phyloP scores from a whole-genome alignment of 1,140 invertebrate genomes.

The Nomia melanderi region DNA sequence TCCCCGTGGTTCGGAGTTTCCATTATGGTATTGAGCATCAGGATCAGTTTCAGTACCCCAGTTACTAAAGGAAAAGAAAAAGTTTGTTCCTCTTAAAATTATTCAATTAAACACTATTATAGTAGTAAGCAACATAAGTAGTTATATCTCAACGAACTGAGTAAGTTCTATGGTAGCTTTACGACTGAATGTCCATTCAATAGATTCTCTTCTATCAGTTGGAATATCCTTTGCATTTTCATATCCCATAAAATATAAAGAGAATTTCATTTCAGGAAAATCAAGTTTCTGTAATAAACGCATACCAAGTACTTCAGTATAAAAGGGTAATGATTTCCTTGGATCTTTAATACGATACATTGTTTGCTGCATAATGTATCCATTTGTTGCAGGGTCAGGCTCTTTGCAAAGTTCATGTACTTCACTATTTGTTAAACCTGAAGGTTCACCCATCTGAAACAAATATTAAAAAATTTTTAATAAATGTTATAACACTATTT shows the following conservation, averaged over 20 bases:
- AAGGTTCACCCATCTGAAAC: conserved; percentile 82
- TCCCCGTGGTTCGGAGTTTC: conserved; percentile 94
- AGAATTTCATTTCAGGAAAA: conserved; percentile 94
- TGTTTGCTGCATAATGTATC: conserved; percentile 97
- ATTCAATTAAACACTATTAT: background rate
- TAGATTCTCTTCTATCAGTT: conserved; percentile 85
- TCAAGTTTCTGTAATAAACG: conserved; percentile 92
- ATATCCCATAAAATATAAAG: conserved; percentile 96
- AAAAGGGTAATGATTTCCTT: conserved; percentile 92
- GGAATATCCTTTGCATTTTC: conserved; percentile 89
- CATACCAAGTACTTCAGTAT: conserved; percentile 95
- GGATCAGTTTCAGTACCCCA: conserved; percentile 95
- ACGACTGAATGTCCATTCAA: conserved; percentile 89
- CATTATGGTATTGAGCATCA: conserved; percentile 92
- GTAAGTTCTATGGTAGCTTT: conserved; percentile 96
- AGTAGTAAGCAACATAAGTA: too few species aligned
- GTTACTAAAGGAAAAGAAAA: conserved; percentile 86
- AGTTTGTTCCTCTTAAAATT: conserved; percentile 1
- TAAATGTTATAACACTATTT: background rate
- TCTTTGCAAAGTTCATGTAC: conserved; percentile 84
- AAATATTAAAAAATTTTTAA: conserved; percentile 13
- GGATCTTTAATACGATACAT: conserved; percentile 98
- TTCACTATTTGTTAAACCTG: conserved; percentile 84
- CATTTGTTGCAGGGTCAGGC: conserved; percentile 85
- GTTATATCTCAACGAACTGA: conserved; percentile 85